Conservation (phyloP, 2,797 vertebrate species). For the Remorina albescens region DNA sequence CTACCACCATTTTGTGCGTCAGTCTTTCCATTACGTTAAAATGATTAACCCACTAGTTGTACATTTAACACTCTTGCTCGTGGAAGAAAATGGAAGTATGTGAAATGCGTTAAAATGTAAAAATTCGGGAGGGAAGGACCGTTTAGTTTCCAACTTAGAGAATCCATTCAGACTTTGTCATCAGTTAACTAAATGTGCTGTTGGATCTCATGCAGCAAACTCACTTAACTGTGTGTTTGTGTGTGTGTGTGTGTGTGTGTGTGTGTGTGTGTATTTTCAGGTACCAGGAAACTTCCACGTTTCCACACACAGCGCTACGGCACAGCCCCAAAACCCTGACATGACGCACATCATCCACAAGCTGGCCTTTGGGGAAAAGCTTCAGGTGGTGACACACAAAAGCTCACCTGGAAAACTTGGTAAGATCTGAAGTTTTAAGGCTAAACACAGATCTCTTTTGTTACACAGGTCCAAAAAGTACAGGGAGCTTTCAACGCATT, state of each 20-base stretch:
- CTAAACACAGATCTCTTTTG: conserved; percentile 15
- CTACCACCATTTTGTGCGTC: conserved; percentile 51
- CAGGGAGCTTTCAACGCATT: conserved; percentile 98
- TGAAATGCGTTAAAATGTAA: conserved; percentile 16
- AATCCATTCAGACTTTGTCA: conserved; percentile 18
- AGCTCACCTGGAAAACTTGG: background rate
- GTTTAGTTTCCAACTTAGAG: conserved; percentile 47
- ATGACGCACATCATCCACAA: conserved; percentile 98
- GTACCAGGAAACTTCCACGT: conserved; percentile 99
- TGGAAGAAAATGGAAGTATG: conserved; percentile 40
- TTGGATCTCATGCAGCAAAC: conserved; percentile 4
- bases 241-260: conserved; percentile 28
- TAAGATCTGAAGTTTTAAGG: background rate
- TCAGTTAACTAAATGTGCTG: conserved; percentile 54
- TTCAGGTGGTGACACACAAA: conserved; percentile 86
- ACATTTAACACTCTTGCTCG: conserved; percentile 39
- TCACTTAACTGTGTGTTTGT: conserved; percentile 4
- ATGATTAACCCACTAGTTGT: conserved; percentile 72
- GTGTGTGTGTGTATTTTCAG: conserved; percentile 74
- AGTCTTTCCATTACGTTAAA: conserved; percentile 66
- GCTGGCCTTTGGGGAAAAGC: conserved; percentile 94
- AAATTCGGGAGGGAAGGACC: conserved; percentile 22
- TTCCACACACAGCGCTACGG: conserved; percentile 97
- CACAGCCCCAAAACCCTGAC: conserved; percentile 96
- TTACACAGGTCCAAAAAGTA: conserved; percentile 90